phyloP scores from a whole-genome alignment of 2,797 vertebrate species.

The Sebastiscus tertius region DNA sequence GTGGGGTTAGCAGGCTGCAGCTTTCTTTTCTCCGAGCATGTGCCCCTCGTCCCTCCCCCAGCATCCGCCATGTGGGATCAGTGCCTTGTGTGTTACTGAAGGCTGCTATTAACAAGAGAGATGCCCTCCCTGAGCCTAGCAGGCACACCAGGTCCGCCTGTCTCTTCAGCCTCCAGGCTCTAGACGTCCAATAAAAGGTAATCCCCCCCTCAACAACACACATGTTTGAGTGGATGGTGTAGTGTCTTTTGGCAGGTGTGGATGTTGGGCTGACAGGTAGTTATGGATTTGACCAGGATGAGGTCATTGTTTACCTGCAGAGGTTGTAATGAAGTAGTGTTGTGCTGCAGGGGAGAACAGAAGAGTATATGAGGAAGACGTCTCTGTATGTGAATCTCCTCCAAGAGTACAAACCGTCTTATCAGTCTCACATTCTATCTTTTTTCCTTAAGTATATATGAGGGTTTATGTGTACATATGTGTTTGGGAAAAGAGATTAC shows the following conservation, averaged over 20 bases:
- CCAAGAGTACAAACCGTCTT: not conserved
- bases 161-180: slow-evolving; percentile 69
- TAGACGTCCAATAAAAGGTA: slow-evolving; percentile 72
- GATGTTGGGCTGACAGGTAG: slow-evolving; percentile 65
- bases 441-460: slow-evolving; percentile 1
- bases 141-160: slow-evolving; percentile 57
- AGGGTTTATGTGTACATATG: not conserved
- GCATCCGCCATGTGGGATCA: slow-evolving; percentile 65
- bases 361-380: not conserved
- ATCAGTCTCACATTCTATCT: slow-evolving; percentile 13
- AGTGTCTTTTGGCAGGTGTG: slow-evolving; percentile 70
- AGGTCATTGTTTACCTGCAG: slow-evolving; percentile 74
- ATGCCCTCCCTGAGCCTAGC: slow-evolving; percentile 53
- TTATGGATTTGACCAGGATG: slow-evolving; percentile 68
- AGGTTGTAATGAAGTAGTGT: slow-evolving; percentile 52
- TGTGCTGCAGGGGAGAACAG: slow-evolving; percentile 47
- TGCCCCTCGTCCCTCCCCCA: slow-evolving; percentile 43
- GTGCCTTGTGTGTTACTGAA: slow-evolving; percentile 66
- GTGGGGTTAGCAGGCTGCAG: slow-evolving; percentile 56
- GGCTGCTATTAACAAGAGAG: slow-evolving; percentile 75
- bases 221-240: slow-evolving; percentile 49
- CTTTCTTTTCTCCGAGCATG: slow-evolving; percentile 50
- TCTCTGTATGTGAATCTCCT: slow-evolving; percentile 11
- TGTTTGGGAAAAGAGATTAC: slow-evolving; percentile 10
- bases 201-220: slow-evolving; percentile 49